These are phyloP conservation scores for Aurelia sp. DNA, from an alignment of 30 jellyfish, hydroid and myxozoan genomes.

Conservation along the genomic window DNA sequence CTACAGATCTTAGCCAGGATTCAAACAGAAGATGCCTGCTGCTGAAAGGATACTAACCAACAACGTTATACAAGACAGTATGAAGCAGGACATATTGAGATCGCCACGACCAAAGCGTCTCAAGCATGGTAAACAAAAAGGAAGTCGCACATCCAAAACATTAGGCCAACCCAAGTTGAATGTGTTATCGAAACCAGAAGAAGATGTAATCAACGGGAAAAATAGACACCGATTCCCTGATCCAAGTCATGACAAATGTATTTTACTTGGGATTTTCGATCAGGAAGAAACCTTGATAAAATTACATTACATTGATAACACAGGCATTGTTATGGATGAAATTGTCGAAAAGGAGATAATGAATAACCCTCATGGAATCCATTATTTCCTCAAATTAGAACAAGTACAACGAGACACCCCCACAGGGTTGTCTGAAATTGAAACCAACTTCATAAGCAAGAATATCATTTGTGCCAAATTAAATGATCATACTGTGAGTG, in stretches of 20 bases:
- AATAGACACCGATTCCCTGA: constrained; percentile 84
- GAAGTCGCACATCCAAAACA: constrained; percentile 19
- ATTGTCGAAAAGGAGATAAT: constrained; percentile 45
- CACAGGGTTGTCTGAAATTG: constrained; percentile 28
- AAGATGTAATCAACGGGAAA: constrained; percentile 70
- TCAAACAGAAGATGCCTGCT: constrained; percentile 43
- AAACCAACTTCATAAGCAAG: constrained; percentile 12
- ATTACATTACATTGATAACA: constrained; percentile 46
- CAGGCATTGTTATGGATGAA: constrained; percentile 51
- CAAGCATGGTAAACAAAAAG: constrained; percentile 37
- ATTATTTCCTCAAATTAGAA: constrained; percentile 50
- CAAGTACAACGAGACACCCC: constrained; percentile 55
- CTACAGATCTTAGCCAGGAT: background rate
- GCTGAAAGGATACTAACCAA: constrained; percentile 27
- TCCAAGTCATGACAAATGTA: constrained; percentile 79
- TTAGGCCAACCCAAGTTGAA: constrained; percentile 49
- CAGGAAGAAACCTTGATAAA: constrained; percentile 42
- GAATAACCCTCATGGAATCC: constrained; percentile 33
- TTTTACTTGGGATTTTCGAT: constrained; percentile 78
- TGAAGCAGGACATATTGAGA: constrained; percentile 27
- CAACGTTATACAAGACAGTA: background rate
- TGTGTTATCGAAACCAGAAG: constrained; percentile 75
- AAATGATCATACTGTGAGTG: constrained; percentile 78
- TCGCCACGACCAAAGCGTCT: constrained; percentile 63
- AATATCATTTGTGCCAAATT: constrained; percentile 62